Evolutionary conservation across 2,113 vertebrate species (phyloP), one percentile per base, ranked within the genome.

Genomic region (Coryphaenoides rupestris): DNA sequence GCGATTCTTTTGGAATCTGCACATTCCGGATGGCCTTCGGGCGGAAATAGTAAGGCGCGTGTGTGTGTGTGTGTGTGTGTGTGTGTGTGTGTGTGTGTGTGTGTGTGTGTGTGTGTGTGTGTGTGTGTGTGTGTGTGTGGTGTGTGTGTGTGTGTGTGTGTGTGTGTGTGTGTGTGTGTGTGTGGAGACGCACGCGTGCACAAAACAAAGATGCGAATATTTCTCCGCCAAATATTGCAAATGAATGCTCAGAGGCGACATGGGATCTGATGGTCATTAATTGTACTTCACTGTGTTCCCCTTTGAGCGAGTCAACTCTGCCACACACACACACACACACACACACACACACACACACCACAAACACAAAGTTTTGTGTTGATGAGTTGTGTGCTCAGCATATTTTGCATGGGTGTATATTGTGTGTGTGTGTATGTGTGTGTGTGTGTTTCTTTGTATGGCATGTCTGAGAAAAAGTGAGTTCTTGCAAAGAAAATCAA

Each of bases 1-100:
- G 74, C 68, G 58, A 82, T 84, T 88, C 82, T 80, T 84, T 87
- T 84, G 79, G 80, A 88, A 84, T 85, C 72, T 75, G 70, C 80
- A 74, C 72, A 84, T 79, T 84, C 75, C 65, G 77, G 82, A 84
- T 78, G 70, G 80, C 84, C 86, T 66, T 4, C 54, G 79, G 86
- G 83, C 81, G 67, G n/a, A 75, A 80, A 54, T 80, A 74, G 80
- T 79, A 77, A 69, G 63, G 62, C 33, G 22, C 28, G 40, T 26
- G 28, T 19, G 28, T 33, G 40, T 28, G 28, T 33, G 28, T 13
- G 19, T 19, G 19, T 33, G 40, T 28, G 28, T 33, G 28, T 13
- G 19, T 19, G 19, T 33, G 62, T 23, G 22, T 22, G 40, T 26
- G 28, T 19, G 28, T 33, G 40, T 28, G 28, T 33, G 28, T 13